These are phyloP conservation scores for Tokudaia tokunoshimensis DNA, from an alignment of 2,797 vertebrate genomes.

Conservation along the genomic window DNA sequence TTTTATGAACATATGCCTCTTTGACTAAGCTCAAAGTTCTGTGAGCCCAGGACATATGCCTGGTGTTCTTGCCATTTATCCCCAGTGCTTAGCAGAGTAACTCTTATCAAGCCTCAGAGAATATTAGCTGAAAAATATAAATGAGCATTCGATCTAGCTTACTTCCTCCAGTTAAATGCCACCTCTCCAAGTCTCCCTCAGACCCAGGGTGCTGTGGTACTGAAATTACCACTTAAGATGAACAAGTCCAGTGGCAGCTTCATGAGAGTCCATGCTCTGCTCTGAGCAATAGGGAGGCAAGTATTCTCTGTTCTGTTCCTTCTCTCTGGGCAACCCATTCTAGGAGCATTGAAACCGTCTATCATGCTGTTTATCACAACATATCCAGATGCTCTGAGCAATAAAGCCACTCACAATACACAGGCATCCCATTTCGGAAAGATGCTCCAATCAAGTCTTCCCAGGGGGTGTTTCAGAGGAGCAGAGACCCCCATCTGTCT, in stretches of 20 bases:
- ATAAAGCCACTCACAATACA: constrained; percentile 78
- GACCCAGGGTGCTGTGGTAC: not conserved
- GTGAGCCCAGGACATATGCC: not conserved
- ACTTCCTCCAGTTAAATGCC: not conserved
- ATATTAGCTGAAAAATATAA: constrained; percentile 2
- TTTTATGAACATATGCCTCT: constrained; percentile 55
- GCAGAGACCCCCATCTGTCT: constrained; percentile 76
- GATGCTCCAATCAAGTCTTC: constrained; percentile 66
- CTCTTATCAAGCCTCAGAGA: not conserved
- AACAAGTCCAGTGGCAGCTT: not conserved
- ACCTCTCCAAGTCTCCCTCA: not conserved
- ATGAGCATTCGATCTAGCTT: not conserved
- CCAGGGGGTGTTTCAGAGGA: constrained; percentile 69
- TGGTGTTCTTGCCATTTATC: constrained; percentile 4
- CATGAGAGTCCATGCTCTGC: not conserved
- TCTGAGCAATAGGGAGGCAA: constrained; percentile 56
- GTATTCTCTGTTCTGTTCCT: constrained; percentile 62
- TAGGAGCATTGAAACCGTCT: constrained; percentile 77
- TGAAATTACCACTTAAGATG: constrained; percentile 21
- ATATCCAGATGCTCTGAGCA: constrained; percentile 82
- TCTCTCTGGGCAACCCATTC: constrained; percentile 73
- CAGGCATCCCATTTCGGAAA: constrained; percentile 71
- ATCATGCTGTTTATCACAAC: constrained; percentile 83
- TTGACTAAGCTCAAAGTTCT: constrained; percentile 38
- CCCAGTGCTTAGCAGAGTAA: not conserved